phyloP scores from a whole-genome alignment of 2,888 invertebrate species.

The Vesta saturnalis region DNA sequence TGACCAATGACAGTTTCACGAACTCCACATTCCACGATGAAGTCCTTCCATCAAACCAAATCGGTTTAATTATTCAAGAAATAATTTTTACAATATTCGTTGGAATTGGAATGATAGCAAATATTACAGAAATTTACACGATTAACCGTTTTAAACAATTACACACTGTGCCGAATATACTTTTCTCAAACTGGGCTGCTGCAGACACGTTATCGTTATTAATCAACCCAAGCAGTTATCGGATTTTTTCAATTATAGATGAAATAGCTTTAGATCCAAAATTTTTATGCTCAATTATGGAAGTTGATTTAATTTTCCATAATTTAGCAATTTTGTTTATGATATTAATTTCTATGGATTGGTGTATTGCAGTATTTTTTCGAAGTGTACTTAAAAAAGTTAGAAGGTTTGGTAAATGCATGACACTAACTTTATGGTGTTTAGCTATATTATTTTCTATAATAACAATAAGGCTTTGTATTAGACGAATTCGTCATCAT shows the following conservation, averaged over 20 bases:
- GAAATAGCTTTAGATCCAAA: neutral
- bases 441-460: neutral
- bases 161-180: neutral
- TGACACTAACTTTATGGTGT: neutral
- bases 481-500: neutral
- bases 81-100: conserved; percentile 8
- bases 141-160: conserved; percentile 3
- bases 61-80: conserved; percentile 2
- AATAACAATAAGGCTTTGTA: neutral
- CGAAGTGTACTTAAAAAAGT: neutral
- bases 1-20: neutral
- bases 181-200: neutral
- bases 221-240: neutral
- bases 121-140: neutral
- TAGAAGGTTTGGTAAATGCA: neutral
- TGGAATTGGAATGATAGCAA: neutral
- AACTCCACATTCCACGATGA: neutral
- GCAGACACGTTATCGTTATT: neutral
- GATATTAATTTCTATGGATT: neutral
- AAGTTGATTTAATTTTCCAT: neutral
- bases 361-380: neutral
- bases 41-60: neutral
- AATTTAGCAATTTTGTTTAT: neutral
- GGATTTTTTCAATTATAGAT: neutral
- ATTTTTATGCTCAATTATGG: neutral